A percentile compares a stretch with the other conserved stretches of the same genome.
Evolutionary conservation across 2,797 vertebrate species (phyloP).

Genomic region (Tangara arthus): DNA sequence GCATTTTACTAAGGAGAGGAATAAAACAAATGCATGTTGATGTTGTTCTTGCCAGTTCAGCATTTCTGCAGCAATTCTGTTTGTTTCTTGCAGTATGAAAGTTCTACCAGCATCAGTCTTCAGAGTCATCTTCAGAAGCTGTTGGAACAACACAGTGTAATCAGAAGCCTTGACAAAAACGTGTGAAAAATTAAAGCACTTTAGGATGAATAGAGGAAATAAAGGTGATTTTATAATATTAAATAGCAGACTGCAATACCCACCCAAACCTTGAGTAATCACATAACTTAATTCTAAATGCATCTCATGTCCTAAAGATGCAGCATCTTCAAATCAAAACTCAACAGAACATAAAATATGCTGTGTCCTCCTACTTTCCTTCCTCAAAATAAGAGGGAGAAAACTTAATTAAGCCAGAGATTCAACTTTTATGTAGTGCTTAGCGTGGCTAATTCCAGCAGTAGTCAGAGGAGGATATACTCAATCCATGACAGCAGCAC

Average conservation of each 20-base stretch:
- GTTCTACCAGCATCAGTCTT: slow-evolving; percentile 78
- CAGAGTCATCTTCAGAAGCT: slow-evolving; percentile 89
- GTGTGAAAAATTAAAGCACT: neutral
- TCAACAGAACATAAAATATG: neutral
- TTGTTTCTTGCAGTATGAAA: slow-evolving; percentile 53
- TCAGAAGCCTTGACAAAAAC: slow-evolving; percentile 41
- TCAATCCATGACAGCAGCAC: neutral
- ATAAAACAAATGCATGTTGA: slow-evolving; percentile 51
- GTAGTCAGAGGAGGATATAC: neutral
- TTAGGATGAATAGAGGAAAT: neutral
- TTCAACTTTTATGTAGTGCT: neutral
- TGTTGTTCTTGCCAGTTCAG: slow-evolving; percentile 63
- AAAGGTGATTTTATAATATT: neutral
- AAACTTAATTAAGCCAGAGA: slow-evolving; percentile 3
- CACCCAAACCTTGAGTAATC: neutral
- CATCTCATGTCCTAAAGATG: neutral
- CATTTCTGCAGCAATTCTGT: slow-evolving; percentile 65
- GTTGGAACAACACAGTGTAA: slow-evolving; percentile 33
- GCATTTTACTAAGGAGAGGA: slow-evolving; percentile 58
- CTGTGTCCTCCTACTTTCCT: neutral
- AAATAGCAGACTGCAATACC: neutral
- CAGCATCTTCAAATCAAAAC: neutral
- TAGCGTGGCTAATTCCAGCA: slow-evolving; percentile 2
- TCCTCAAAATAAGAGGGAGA: slow-evolving; percentile 32
- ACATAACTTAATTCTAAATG: neutral